These are phyloP conservation scores for Nymphalis urticae DNA, from an alignment of 2,888 invertebrate genomes.

Conservation along the genomic window DNA sequence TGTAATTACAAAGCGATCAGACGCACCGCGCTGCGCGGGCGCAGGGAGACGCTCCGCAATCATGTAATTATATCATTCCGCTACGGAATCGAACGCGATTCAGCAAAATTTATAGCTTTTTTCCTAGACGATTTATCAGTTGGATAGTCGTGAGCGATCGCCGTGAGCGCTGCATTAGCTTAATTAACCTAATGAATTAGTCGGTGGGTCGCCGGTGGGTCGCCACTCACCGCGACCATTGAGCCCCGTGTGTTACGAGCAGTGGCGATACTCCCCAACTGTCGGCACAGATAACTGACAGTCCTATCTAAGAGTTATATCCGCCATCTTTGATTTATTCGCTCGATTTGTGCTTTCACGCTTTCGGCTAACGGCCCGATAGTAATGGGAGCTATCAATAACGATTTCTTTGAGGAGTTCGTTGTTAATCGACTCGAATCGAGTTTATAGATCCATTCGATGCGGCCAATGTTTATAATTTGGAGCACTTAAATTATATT, in stretches of 20 bases:
- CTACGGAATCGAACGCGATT: slow-evolving; percentile 10
- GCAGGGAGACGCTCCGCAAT: slow-evolving; percentile 6
- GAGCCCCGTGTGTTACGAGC: neutral
- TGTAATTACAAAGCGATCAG: slow-evolving; percentile 7
- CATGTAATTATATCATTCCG: slow-evolving; percentile 22
- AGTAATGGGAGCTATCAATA: slow-evolving; percentile 28
- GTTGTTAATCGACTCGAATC: slow-evolving; percentile 24
- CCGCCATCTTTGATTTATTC: slow-evolving; percentile 21
- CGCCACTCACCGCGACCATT: slow-evolving; percentile 3
- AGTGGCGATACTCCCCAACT: neutral
- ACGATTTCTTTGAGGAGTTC: slow-evolving; percentile 25
- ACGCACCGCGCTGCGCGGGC: neutral
- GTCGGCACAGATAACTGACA: slow-evolving; percentile 18
- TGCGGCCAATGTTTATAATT: slow-evolving; percentile 7
- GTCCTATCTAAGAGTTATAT: slow-evolving; percentile 4
- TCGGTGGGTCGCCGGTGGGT: slow-evolving; percentile 5
- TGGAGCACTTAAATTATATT: slow-evolving; percentile 3
- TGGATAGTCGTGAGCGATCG: slow-evolving; percentile 27
- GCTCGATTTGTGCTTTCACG: slow-evolving; percentile 15
- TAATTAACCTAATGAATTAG: slow-evolving; percentile 35
- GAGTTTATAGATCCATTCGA: slow-evolving; percentile 16
- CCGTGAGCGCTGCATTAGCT: slow-evolving; percentile 33
- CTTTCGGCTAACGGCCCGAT: slow-evolving; percentile 16
- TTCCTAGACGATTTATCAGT: slow-evolving; percentile 28
- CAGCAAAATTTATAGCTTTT: slow-evolving; percentile 25